Evolutionary conservation across 2,113 vertebrate species (phyloP), one percentile per base, ranked within the genome.

Genomic region (Danionella cerebrum): DNA sequence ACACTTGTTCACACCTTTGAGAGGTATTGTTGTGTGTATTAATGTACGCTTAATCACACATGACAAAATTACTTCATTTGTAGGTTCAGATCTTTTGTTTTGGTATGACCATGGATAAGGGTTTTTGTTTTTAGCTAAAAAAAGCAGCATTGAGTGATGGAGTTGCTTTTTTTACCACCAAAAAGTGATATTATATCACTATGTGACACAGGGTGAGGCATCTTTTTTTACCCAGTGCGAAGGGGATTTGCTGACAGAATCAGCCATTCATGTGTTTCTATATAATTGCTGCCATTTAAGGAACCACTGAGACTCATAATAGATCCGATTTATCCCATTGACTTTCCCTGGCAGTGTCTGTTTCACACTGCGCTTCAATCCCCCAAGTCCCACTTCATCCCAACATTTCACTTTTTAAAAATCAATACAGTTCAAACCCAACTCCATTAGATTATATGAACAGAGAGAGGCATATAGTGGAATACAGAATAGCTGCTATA

Each of bases 211-310:
- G 38, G 53, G 25, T 66, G 55, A 36, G 59, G 21, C 50, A 19
- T 48, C 22, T 64, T 50, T 21, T 25, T 65, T 64, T 72, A 65
- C 76, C 76, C 69, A 75, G 10, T 14, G 75, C 29, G 67, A 38
- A 51, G 63, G 50, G 71, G 62, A 76, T 63, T 73, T 38, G 67
- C 58, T 62, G 55, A 52, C 65, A 74, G 71, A 71, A 70, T 68
- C 44, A 39, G 18, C 70, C 69, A 75, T 71, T 52, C 52, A 44
- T 48, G 73, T 74, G 73, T 76, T 76, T 73, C 73, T 14, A 42
- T 59, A 77, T 73, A 76, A 76, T 69, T 73, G 73, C 52, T 75
- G 69, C 51, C 67, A 68, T 63, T 82, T 77, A 70, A 75, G 71
- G 45, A 18, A 72, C 73, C 71, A 76, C 67, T 71, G 73, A 75